phyloP scores from a whole-genome alignment of 2,888 invertebrate genomes.

The Scrobipalpa costella region DNA sequence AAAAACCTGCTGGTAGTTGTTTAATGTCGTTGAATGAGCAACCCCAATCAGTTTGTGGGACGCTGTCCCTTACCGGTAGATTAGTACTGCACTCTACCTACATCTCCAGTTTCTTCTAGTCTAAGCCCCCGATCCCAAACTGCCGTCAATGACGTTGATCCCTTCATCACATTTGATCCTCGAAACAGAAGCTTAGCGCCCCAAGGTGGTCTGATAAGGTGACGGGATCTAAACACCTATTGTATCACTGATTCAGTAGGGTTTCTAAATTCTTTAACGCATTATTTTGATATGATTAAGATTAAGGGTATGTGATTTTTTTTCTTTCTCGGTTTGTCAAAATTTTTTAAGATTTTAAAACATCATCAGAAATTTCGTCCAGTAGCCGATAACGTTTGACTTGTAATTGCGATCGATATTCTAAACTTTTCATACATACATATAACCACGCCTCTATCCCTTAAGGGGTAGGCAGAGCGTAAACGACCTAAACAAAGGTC shows the following conservation, averaged over 20 bases:
- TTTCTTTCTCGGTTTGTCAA: not conserved
- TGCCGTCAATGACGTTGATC: constrained; percentile 22
- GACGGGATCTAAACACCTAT: constrained; percentile 20
- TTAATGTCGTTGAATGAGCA: too few relatives aligned
- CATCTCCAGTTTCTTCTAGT: not conserved
- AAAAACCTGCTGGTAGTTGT: too few relatives aligned
- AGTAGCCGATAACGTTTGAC: too few relatives aligned
- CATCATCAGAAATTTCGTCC: too few relatives aligned
- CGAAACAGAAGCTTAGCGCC: constrained; percentile 16
- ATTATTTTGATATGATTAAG: not conserved
- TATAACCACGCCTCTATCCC: too few relatives aligned
- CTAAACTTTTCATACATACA: too few relatives aligned
- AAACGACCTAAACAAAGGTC: too few relatives aligned
- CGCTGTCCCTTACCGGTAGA: not conserved
- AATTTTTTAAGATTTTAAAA: too few relatives aligned
- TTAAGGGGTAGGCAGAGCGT: too few relatives aligned
- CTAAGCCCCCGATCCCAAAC: not conserved
- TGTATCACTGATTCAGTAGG: constrained; percentile 10
- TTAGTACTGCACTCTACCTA: not conserved
- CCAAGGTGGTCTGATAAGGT: constrained; percentile 43
- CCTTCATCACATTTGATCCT: constrained; percentile 1
- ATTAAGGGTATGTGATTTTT: not conserved
- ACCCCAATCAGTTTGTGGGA: too few relatives aligned
- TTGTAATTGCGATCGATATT: too few relatives aligned
- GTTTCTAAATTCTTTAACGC: constrained; percentile 1